phyloP scores from a whole-genome alignment of 2,888 invertebrate genomes.

The Stramonita haemastoma region DNA sequence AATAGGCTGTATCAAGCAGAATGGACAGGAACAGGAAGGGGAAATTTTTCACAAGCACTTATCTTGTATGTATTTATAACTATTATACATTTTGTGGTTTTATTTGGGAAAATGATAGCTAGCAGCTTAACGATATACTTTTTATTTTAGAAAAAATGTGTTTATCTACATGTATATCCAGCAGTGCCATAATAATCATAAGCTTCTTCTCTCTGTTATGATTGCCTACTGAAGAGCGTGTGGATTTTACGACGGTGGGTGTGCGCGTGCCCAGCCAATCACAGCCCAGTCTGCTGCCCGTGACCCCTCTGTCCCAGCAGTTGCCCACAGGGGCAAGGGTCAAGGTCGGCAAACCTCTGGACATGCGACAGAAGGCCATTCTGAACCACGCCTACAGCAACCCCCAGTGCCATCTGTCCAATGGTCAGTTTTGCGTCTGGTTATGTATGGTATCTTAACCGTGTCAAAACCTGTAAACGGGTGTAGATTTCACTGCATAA shows the following conservation, averaged over 20 bases:
- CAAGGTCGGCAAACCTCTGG: slow-evolving; percentile 58
- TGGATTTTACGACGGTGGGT: slow-evolving; percentile 66
- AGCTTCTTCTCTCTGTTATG: neutral
- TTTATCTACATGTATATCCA: too few relatives aligned
- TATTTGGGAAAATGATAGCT: too few relatives aligned
- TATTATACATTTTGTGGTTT: too few relatives aligned
- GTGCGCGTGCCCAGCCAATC: slow-evolving; percentile 64
- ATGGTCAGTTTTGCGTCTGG: slow-evolving; percentile 45
- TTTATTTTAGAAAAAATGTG: neutral
- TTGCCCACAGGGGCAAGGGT: slow-evolving; percentile 39
- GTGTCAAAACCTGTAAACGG: too few relatives aligned
- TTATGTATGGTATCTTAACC: neutral
- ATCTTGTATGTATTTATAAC: too few relatives aligned
- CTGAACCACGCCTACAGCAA: slow-evolving; percentile 73
- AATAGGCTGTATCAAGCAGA: too few relatives aligned
- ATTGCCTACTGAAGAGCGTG: slow-evolving; percentile 55
- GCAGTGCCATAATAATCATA: too few relatives aligned
- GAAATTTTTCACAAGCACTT: too few relatives aligned
- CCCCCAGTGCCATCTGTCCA: slow-evolving; percentile 64
- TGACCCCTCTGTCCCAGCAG: slow-evolving; percentile 51
- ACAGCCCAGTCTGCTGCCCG: slow-evolving; percentile 62
- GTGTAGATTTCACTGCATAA: too few relatives aligned
- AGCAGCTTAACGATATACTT: too few relatives aligned
- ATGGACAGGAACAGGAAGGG: too few relatives aligned
- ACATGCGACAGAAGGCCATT: slow-evolving; percentile 70